These are phyloP conservation scores for Micropterix aruncella DNA, from an alignment of 2,888 invertebrate species.

Conservation along the genomic window DNA sequence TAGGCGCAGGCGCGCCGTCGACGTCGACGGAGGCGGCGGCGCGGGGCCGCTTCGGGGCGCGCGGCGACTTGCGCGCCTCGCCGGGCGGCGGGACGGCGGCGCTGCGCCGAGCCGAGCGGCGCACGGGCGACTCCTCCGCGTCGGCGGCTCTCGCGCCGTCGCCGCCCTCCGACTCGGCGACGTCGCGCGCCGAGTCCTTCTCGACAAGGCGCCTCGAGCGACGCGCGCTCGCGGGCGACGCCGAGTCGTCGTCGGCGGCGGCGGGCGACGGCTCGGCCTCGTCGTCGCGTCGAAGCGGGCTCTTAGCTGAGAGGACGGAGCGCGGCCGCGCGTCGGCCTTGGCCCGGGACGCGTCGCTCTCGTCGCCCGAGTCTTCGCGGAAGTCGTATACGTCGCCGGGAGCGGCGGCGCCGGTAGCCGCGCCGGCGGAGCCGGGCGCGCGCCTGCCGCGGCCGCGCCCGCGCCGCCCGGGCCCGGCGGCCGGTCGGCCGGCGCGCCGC, in stretches of 20 bases:
- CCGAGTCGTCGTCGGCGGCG: no score
- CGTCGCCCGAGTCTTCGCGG: conserved; percentile 79
- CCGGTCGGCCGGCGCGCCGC: conserved; percentile 30
- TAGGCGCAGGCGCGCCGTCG: background rate
- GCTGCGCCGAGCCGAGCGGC: conserved; percentile 11
- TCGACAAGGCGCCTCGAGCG: conserved; percentile 11
- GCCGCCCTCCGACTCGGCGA: no score
- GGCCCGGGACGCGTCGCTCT: conserved; percentile 29
- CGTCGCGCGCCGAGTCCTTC: conserved; percentile 13
- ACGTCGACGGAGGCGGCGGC: conserved; percentile 7
- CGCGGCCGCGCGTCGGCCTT: conserved; percentile 51
- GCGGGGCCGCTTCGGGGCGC: conserved; percentile 11
- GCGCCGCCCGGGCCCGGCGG: conserved; percentile 25
- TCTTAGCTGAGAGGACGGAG: conserved; percentile 70
- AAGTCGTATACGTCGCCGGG: conserved; percentile 81
- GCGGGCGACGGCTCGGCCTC: conserved; percentile 14
- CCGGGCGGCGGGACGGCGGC: background rate
- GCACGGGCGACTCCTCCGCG: conserved; percentile 6
- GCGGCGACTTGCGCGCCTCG: conserved; percentile 10
- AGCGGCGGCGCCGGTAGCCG: conserved; percentile 37
- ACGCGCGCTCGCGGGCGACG: conserved; percentile 7
- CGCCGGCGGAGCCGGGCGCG: conserved; percentile 35
- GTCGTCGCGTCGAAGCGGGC: conserved; percentile 36
- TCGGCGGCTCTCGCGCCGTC: conserved; percentile 6
- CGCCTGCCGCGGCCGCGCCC: conserved; percentile 36